Evolutionary conservation across 2,113 vertebrate genomes (phyloP), one percentile per base, ranked within the genome.

Genomic region (Dascyllus trimaculatus): DNA sequence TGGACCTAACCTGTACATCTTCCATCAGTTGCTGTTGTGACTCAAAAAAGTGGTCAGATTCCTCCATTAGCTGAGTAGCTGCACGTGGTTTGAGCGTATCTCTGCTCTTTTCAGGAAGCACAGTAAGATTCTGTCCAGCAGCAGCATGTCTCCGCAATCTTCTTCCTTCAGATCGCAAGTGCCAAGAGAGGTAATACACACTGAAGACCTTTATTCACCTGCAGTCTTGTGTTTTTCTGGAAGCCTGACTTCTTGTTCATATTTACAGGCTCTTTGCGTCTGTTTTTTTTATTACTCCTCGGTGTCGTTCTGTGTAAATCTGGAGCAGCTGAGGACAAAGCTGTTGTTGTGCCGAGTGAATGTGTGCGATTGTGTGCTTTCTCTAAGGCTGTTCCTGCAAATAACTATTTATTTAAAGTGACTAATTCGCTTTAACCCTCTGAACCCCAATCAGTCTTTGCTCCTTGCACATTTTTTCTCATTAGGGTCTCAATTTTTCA

Each of bases 91-190:
- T 66, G 29, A 75, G 53, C 13, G 58, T 58, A 29, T 63, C 19
- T 18, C n/a, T 58, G 18, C 3, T 63, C 21, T 82, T 69, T 84
- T 32, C 84, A 99, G 97, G 93, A 99, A 99, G 82, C 97, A 98
- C 95, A 99, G 97, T 93, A 98, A 97, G 94, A 95, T 98, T 72
- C 95, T 96, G 87, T 98, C 96, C 76, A 92, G 92, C 86, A 91
- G 95, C 84, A 93, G 94, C 92, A 71, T 94, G 74, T 92, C 94
- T 10, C 84, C 92, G 5, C 94, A 95, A 80, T 93, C 95, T 32
- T 87, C 94, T 53, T 96, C 96, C 77, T 93, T 92, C 85, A 95
- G 93, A 82, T 93, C 95, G 57, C 95, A 96, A 91, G 94, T 96
- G 94, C 96, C 95, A 93, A 97, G 95, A 93, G 96, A 98, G 96